A percentile compares a stretch with the other conserved stretches of the same genome.
Evolutionary conservation across 37 sponge, comb jelly and placozoan genomes (phyloP).

Genomic region (Crambe crambe): DNA sequence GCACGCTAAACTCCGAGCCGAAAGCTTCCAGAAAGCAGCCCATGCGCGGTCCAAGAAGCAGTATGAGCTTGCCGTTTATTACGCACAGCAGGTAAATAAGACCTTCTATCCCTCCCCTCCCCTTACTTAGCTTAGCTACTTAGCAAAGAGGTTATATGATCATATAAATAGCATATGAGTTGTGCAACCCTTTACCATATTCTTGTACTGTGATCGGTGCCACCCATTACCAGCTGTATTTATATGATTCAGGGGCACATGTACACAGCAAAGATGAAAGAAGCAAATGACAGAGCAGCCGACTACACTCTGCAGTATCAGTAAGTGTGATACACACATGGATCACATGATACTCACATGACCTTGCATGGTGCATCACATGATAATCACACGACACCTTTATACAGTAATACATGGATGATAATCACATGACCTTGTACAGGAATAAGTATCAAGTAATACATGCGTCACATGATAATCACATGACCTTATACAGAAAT

Average conservation of each 20-base stretch:
- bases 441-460: slow-evolving; percentile 7
- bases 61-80: slow-evolving; percentile 50
- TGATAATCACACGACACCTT: background rate
- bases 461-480: background rate
- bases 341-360: background rate
- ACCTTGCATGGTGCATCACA: background rate
- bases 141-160: background rate
- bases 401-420: slow-evolving; percentile 14
- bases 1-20: slow-evolving; percentile 71
- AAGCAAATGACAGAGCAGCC: slow-evolving; percentile 78
- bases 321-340: slow-evolving; percentile 16
- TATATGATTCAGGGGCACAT: slow-evolving; percentile 48
- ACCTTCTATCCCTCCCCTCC: too few species aligned
- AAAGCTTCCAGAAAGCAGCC: slow-evolving; percentile 80
- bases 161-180: too few species aligned
- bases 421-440: background rate
- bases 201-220: too few species aligned
- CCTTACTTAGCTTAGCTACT: background rate
- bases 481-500: slow-evolving; percentile 15
- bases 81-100: slow-evolving; percentile 69
- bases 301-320: slow-evolving; percentile 21
- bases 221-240: too few species aligned
- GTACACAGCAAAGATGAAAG: slow-evolving; percentile 79
- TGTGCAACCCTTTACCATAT: too few species aligned
- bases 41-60: slow-evolving; percentile 60